Conservation (phyloP, 2,888 invertebrate species). For the Cremastinae sp. region DNA sequence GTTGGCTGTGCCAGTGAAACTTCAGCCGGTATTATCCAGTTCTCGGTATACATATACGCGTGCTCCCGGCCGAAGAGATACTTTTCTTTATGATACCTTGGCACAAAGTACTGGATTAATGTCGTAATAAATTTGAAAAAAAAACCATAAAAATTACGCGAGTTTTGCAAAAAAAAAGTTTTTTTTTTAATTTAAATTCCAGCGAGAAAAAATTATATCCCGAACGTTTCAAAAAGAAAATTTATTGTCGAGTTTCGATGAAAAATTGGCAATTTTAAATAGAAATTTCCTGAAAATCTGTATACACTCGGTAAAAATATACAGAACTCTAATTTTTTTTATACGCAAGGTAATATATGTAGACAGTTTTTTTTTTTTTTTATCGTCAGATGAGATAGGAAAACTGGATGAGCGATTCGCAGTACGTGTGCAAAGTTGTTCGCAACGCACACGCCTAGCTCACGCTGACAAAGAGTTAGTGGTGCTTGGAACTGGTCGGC, state of each 20-base stretch:
- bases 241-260: too few species aligned
- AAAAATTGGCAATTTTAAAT: too few species aligned
- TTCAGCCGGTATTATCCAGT: constrained; percentile 4
- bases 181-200: too few species aligned
- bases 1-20: background rate
- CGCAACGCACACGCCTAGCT: constrained; percentile 43
- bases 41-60: background rate
- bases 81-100: background rate
- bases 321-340: constrained; percentile 12
- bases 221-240: too few species aligned
- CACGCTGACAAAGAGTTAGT: constrained; percentile 60
- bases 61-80: background rate
- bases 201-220: too few species aligned
- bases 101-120: background rate
- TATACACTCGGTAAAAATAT: background rate
- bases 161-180: too few species aligned
- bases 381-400: constrained; percentile 1
- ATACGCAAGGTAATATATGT: background rate
- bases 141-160: too few species aligned
- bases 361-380: background rate
- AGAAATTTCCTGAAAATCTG: too few species aligned
- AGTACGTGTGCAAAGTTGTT: constrained; percentile 33
- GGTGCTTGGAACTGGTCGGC: constrained; percentile 41
- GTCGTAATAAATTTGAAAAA: background rate
- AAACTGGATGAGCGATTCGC: constrained; percentile 55